Evolutionary conservation across 2,888 invertebrate species (phyloP).

Genomic region (Oligia latruncula): DNA sequence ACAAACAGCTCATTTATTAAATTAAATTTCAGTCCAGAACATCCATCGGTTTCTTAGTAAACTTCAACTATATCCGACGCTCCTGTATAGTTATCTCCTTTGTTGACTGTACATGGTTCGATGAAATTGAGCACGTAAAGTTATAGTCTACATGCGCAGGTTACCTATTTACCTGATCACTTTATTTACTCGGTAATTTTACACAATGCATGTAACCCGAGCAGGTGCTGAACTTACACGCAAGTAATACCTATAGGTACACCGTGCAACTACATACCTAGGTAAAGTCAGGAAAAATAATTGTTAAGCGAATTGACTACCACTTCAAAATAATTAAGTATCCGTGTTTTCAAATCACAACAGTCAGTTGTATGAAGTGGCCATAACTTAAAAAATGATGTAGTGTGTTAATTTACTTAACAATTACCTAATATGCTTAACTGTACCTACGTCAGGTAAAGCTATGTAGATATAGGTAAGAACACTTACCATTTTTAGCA

Average conservation of each 20-base stretch:
- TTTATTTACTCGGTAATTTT: conserved; percentile 8
- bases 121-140: background rate
- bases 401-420: background rate
- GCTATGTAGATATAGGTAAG: background rate
- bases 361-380: background rate
- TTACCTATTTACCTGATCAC: background rate
- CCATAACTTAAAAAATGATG: background rate
- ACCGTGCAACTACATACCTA: background rate
- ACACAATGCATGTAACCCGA: background rate
- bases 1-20: no score
- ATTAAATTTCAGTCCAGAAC: no score
- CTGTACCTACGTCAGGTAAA: background rate
- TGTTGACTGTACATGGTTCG: background rate
- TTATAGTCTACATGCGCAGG: background rate
- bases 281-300: background rate
- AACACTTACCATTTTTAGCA: conserved; percentile 88
- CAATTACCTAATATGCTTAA: background rate
- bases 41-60: no score
- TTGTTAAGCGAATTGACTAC: background rate
- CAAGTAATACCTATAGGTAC: no score
- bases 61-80: no score
- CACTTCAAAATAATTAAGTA: background rate
- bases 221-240: background rate
- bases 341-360: background rate
- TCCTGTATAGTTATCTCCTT: no score